Conservation (phyloP, 2,113 vertebrate genomes). For the Candoia aspera region DNA sequence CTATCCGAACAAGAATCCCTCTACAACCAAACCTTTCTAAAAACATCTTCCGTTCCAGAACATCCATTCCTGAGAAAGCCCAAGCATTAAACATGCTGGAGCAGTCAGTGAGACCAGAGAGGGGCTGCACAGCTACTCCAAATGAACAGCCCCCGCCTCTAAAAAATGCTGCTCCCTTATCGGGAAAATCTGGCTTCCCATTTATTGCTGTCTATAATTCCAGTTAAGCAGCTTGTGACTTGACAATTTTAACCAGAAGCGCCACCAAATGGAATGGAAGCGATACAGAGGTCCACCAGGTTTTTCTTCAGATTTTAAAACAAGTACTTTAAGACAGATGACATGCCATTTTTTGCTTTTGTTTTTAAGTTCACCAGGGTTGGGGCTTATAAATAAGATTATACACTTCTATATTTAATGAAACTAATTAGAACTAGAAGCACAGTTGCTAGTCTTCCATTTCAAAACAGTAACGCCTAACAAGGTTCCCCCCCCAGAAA, state of each 20-base stretch:
- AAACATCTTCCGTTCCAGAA: not conserved
- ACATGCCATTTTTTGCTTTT: slow-evolving; percentile 61
- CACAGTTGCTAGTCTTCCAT: slow-evolving; percentile 65
- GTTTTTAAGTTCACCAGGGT: slow-evolving; percentile 70
- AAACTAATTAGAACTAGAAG: slow-evolving; percentile 64
- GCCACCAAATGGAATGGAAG: slow-evolving; percentile 33
- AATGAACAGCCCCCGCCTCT: not conserved
- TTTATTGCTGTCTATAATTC: slow-evolving; percentile 34
- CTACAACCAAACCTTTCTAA: not conserved
- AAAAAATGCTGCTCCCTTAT: slow-evolving; percentile 60
- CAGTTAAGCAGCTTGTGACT: slow-evolving; percentile 46
- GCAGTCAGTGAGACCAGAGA: not conserved
- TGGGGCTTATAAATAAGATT: slow-evolving; percentile 76
- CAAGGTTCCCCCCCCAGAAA: not conserved
- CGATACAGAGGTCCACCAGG: slow-evolving; percentile 49
- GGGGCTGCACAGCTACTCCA: not conserved
- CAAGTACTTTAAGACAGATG: slow-evolving; percentile 60
- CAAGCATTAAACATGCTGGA: not conserved
- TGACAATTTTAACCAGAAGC: slow-evolving; percentile 43
- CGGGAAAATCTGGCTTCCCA: slow-evolving; percentile 58
- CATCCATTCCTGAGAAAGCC: not conserved
- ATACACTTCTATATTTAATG: slow-evolving; percentile 68
- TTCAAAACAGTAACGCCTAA: slow-evolving; percentile 51
- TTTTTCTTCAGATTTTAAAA: slow-evolving; percentile 64
- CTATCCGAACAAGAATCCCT: not conserved